Conservation (phyloP, 2,113 vertebrate genomes). For the Lepidothrix coronata region DNA sequence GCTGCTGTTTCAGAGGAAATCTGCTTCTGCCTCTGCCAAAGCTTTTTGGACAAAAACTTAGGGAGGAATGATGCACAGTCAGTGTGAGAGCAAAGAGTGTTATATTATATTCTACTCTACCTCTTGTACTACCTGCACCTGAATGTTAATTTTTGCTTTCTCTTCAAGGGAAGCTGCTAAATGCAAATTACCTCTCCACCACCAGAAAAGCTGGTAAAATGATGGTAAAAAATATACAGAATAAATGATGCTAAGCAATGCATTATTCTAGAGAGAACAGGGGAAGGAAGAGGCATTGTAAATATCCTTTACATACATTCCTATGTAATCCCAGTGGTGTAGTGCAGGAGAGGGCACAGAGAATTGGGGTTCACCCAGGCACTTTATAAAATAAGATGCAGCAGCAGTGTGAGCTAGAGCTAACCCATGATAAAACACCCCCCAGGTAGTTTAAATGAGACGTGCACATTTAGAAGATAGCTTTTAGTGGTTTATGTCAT, state of each 20-base stretch:
- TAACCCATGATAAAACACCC: conserved; percentile 55
- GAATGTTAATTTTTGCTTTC: conserved; percentile 14
- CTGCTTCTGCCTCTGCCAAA: not conserved
- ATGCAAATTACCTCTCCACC: not conserved
- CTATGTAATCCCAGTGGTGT: not conserved
- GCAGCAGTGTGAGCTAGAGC: not conserved
- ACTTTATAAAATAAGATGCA: not conserved
- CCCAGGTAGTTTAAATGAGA: conserved; percentile 35
- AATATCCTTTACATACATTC: not conserved
- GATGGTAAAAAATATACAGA: not conserved
- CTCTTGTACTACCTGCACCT: not conserved
- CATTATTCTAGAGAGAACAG: not conserved
- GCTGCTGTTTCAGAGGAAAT: not conserved
- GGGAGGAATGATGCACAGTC: not conserved
- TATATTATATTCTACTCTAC: not conserved
- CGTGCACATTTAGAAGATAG: not conserved
- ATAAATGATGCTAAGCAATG: not conserved
- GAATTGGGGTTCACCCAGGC: not conserved
- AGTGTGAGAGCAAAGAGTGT: not conserved
- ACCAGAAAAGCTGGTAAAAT: not conserved
- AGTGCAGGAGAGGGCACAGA: not conserved
- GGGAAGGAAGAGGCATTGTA: not conserved
- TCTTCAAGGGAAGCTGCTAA: not conserved
- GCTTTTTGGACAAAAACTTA: not conserved
- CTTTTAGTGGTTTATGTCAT: not conserved